A percentile compares a stretch with the other conserved stretches of the same genome.
phyloP scores from a whole-genome alignment of 2,888 invertebrate genomes.

The Melikaiella ostensackeni region DNA sequence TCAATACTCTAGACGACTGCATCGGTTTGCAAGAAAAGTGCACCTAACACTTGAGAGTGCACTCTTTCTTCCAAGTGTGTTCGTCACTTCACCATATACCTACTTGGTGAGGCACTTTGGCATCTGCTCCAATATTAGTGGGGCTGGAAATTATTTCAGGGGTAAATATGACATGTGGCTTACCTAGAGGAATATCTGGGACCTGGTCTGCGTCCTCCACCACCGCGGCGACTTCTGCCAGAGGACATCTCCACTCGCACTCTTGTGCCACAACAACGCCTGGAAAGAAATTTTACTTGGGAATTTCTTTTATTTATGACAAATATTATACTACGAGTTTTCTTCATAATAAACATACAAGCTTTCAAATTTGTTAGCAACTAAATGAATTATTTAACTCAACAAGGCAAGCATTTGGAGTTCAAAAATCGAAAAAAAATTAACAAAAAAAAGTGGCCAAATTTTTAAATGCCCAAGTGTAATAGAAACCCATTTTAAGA shows the following conservation, averaged over 20 bases:
- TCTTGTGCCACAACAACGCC: constrained; percentile 92
- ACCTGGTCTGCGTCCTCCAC: constrained; percentile 74
- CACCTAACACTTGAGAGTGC: constrained; percentile 55
- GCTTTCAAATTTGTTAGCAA: too few relatives aligned
- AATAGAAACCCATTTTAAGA: too few relatives aligned
- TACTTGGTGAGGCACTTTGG: constrained; percentile 63
- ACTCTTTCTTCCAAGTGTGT: constrained; percentile 55
- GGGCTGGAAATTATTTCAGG: constrained; percentile 55
- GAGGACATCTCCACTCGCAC: constrained; percentile 96
- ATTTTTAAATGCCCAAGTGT: too few relatives aligned
- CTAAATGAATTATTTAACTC: too few relatives aligned
- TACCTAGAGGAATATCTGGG: constrained; percentile 73
- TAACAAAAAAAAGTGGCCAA: too few relatives aligned
- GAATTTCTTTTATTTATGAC: constrained; percentile 41
- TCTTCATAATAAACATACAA: too few relatives aligned
- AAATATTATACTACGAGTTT: too few relatives aligned
- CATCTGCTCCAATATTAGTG: constrained; percentile 60
- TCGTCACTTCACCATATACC: constrained; percentile 63
- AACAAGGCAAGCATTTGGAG: background rate
- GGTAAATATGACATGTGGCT: constrained; percentile 46
- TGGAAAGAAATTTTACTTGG: constrained; percentile 71
- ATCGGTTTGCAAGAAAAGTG: constrained; percentile 50
- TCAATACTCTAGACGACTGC: constrained; percentile 4
- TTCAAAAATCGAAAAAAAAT: background rate
- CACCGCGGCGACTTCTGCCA: constrained; percentile 87